Evolutionary conservation across 2,888 invertebrate species (phyloP).

Genomic region (Acrobasis suavella): DNA sequence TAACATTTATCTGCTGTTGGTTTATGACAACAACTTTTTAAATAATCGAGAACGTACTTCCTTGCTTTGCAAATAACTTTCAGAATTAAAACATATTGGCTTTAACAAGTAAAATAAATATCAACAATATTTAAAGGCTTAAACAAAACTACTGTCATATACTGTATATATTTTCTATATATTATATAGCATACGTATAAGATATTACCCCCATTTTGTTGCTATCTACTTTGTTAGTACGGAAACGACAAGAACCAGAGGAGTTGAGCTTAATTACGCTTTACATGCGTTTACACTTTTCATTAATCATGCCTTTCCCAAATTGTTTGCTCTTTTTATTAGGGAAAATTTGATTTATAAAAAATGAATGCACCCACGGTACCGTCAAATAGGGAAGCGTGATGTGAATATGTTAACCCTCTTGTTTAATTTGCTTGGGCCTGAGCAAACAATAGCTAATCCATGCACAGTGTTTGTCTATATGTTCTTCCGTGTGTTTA

Average conservation of each 20-base stretch:
- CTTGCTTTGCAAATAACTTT: too few species aligned
- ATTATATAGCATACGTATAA: too few species aligned
- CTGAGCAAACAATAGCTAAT: constrained; percentile 42
- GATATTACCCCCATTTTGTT: too few species aligned
- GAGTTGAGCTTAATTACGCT: neutral
- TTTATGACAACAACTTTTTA: too few species aligned
- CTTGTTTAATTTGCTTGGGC: constrained; percentile 46
- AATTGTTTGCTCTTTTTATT: constrained; percentile 1
- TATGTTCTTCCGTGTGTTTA: constrained; percentile 28
- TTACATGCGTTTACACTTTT: neutral
- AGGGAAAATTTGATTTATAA: constrained; percentile 26
- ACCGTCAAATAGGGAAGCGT: constrained; percentile 40
- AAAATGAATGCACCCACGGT: neutral
- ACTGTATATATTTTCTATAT: too few species aligned
- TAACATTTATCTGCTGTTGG: too few species aligned
- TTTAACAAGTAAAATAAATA: too few species aligned
- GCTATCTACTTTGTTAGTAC: neutral
- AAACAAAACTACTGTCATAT: too few species aligned
- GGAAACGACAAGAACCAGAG: neutral
- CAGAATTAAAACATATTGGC: too few species aligned
- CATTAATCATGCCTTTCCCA: constrained; percentile 7
- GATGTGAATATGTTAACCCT: constrained; percentile 54
- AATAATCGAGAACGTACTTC: too few species aligned
- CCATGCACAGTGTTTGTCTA: constrained; percentile 30
- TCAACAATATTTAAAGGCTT: too few species aligned